phyloP scores from a whole-genome alignment of 2,797 vertebrate species.

The Bovichtus variegatus region DNA sequence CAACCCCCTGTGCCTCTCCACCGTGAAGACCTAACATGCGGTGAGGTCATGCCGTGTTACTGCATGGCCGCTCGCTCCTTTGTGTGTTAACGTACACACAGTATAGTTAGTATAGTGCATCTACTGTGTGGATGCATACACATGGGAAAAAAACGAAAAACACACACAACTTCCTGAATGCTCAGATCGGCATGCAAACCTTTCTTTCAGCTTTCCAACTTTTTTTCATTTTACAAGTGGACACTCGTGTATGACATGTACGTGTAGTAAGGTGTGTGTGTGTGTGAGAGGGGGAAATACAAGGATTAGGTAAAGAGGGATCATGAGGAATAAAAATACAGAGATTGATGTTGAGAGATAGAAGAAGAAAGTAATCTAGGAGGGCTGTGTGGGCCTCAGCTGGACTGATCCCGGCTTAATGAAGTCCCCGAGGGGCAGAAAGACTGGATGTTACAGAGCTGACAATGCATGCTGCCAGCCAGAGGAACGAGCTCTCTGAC shows the following conservation, averaged over 20 bases:
- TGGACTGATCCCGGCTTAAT: slow-evolving; percentile 76
- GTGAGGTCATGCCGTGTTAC: slow-evolving; percentile 68
- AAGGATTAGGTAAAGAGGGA: slow-evolving; percentile 13
- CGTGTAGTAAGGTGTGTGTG: not conserved
- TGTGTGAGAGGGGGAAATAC: not conserved
- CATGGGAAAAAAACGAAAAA: not conserved
- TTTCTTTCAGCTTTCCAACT: not conserved
- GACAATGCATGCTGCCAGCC: slow-evolving; percentile 68
- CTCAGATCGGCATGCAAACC: not conserved
- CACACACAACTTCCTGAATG: not conserved
- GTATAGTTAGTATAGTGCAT: slow-evolving; percentile 12
- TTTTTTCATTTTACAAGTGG: not conserved
- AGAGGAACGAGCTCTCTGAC: slow-evolving; percentile 57
- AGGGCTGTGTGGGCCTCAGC: slow-evolving; percentile 72
- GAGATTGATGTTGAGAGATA: slow-evolving; percentile 57
- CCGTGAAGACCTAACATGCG: slow-evolving; percentile 53
- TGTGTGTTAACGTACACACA: slow-evolving; percentile 40
- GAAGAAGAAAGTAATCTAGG: slow-evolving; percentile 60
- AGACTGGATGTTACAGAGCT: slow-evolving; percentile 67
- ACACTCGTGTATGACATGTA: not conserved
- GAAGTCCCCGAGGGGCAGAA: slow-evolving; percentile 73
- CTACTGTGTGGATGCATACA: slow-evolving; percentile 8
- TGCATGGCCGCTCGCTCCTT: slow-evolving; percentile 44
- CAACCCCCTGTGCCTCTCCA: slow-evolving; percentile 58
- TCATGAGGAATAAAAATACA: slow-evolving; percentile 23